Percentiles rank a stretch among this genome's conserved stretches.
Conservation (phyloP, 2,113 vertebrate genomes). For the Phasianus colchicus region DNA sequence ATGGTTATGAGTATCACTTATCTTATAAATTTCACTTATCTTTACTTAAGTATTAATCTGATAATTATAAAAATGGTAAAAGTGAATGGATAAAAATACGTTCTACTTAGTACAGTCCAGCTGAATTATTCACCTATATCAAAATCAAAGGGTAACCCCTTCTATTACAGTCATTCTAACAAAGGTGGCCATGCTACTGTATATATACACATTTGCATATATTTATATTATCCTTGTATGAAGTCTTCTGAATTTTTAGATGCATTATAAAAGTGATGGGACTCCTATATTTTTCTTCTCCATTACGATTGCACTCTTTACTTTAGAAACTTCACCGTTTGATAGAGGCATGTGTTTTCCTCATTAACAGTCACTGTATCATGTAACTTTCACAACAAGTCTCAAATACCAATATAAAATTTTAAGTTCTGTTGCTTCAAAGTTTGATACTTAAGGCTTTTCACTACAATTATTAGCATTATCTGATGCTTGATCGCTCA, state of each 20-base stretch:
- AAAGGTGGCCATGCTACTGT: constrained; percentile 74
- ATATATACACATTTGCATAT: constrained; percentile 81
- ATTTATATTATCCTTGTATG: constrained; percentile 72
- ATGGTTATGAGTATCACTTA: background rate
- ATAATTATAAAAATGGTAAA: constrained; percentile 59
- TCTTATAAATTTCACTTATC: background rate
- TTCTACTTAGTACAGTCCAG: constrained; percentile 78
- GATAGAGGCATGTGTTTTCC: constrained; percentile 54
- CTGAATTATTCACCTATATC: constrained; percentile 75
- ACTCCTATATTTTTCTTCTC: background rate
- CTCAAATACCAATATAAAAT: constrained; percentile 70
- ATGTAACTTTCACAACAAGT: constrained; percentile 72
- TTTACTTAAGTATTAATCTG: constrained; percentile 58
- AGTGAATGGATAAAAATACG: constrained; percentile 73
- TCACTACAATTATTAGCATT: constrained; percentile 76
- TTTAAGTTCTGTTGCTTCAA: constrained; percentile 70
- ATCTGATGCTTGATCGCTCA: constrained; percentile 24
- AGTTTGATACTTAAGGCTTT: constrained; percentile 80
- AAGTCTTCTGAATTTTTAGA: constrained; percentile 71
- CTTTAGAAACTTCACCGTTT: constrained; percentile 52
- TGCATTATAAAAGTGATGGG: constrained; percentile 57
- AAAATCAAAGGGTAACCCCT: constrained; percentile 73
- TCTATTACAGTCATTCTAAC: constrained; percentile 76
- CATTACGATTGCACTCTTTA: constrained; percentile 59
- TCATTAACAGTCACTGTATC: constrained; percentile 62